phyloP scores from a whole-genome alignment of 2,797 vertebrate species.

The Myiotriccus ornatus region DNA sequence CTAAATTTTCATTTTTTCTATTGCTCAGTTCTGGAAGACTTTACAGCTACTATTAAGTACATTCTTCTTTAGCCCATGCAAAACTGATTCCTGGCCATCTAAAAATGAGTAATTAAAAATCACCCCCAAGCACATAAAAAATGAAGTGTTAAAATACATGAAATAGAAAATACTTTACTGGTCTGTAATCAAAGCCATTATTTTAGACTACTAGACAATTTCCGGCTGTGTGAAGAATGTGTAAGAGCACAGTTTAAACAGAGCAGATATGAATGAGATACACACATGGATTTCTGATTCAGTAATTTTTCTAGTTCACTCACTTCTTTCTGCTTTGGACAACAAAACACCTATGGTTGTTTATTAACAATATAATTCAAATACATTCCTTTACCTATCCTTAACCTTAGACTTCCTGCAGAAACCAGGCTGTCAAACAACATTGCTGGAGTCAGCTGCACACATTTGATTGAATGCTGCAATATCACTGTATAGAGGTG shows the following conservation, averaged over 20 bases:
- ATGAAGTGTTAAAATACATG: background rate
- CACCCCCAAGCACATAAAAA: background rate
- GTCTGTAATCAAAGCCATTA: background rate
- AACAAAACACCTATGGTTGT: background rate
- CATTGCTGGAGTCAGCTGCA: constrained; percentile 8
- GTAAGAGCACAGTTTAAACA: background rate
- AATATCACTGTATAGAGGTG: background rate
- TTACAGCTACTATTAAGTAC: background rate
- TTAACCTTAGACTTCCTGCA: constrained; percentile 20
- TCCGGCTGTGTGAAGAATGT: background rate
- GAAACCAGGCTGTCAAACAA: background rate
- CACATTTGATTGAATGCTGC: constrained; percentile 19
- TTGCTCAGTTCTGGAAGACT: background rate
- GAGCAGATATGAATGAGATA: background rate
- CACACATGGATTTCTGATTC: background rate
- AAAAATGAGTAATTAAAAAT: background rate
- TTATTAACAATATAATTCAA: constrained; percentile 37
- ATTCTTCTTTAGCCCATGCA: background rate
- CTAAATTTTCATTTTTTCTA: background rate
- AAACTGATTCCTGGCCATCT: background rate
- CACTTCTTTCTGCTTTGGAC: background rate
- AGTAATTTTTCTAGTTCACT: background rate
- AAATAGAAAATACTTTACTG: background rate
- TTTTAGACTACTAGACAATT: background rate
- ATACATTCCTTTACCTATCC: background rate